Percentiles rank a stretch among this genome's conserved stretches.
Evolutionary conservation across 2,113 vertebrate species (phyloP).

Genomic region (Nicator chloris): DNA sequence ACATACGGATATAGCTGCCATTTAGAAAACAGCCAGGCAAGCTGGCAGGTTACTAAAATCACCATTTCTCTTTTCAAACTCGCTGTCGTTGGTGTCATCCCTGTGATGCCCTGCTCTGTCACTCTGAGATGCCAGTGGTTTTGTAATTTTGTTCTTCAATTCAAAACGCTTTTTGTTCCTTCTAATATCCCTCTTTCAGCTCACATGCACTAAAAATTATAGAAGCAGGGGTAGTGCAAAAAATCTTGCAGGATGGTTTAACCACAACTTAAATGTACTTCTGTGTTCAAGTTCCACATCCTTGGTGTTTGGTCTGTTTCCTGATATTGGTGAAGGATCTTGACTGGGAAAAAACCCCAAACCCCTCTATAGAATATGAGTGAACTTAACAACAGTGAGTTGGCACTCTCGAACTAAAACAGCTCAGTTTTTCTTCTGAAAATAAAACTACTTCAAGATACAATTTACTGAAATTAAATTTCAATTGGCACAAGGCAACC

Average conservation of each 20-base stretch:
- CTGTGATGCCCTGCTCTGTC: not conserved
- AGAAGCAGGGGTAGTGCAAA: not conserved
- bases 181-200: not conserved
- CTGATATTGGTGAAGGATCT: not conserved
- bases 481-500: not conserved
- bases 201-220: not conserved
- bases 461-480: not conserved
- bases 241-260: not conserved
- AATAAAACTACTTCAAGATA: not conserved
- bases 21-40: not conserved
- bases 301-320: not conserved
- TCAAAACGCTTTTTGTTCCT: rapidly evolving
- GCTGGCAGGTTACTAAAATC: not conserved
- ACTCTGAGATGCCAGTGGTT: not conserved
- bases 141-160: not conserved
- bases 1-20: rapidly evolving
- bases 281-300: not conserved
- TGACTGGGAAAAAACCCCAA: not conserved
- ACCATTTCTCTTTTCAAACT: not conserved
- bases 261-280: not conserved
- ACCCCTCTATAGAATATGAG: not conserved
- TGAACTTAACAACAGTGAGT: not conserved
- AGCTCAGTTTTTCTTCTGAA: not conserved
- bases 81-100: too few species aligned
- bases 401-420: not conserved